Base-by-base conservation (phyloP, 2,888 invertebrate species). In the Ophion ventricosus region DNA sequence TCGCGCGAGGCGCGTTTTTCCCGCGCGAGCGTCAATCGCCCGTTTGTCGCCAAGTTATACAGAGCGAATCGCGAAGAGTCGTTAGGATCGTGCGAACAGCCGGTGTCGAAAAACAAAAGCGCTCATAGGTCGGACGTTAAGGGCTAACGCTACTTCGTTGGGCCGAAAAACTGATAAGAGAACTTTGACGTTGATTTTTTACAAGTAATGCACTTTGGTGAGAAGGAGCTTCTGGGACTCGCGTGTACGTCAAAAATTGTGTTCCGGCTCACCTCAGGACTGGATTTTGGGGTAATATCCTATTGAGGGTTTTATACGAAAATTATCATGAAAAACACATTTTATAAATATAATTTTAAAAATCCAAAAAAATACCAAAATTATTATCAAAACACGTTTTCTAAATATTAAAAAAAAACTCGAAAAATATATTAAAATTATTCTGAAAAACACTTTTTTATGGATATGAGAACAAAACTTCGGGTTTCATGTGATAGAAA, bases 51-150 rank as follows among this genome's bases (percentile, higher is more conserved):
- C 26, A 70, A 74, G 79, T 80, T 75, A 17, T 75, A 54, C 76
- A 54, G 43, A 80, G 74, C 63, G 76, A 82, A 79, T 75, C 76
- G 75, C 43, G 40, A 59, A 56, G 25, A 49, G 49, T 81, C 84
- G 70, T 81, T 72, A 64, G 56, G 56, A 66, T 35, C 74, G 67
- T 35, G 56, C 29, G 25, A 59, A 82, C 59, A 80, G 49, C 73
- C 56, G 69, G 40, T 40, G 54, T 61, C 43, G 43, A 23, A 59
- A 67, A 80, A 77, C 25, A 43, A 43, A 66, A 29, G 4, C 29
- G 29, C 1, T 5, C 23, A 61, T 43, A 26, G 14, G 59, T 4
- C 5, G 20, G 29, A 49, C 63, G 26, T 10, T 43, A 49, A 49
- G 49, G 49, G 49, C 49, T 4, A 49, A 49, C 4, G 49, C 49